These are phyloP conservation scores for Oscheius sp. DNA, from an alignment of 2,888 invertebrate genomes.

Conservation along the genomic window DNA sequence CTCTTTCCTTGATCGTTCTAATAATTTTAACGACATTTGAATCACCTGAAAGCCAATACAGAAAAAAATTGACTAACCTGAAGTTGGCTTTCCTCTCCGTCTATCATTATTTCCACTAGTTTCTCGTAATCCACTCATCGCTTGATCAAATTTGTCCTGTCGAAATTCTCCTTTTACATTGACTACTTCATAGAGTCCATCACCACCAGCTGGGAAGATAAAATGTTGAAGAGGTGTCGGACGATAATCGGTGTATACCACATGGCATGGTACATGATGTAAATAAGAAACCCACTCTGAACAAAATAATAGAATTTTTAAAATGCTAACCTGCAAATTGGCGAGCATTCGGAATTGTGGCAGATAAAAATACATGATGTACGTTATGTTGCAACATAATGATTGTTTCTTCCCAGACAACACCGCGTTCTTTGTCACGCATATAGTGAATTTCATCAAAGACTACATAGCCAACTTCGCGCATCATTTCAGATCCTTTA, in stretches of 20 bases:
- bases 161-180: constrained; percentile 82
- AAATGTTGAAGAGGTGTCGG: constrained; percentile 98
- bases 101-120: constrained; percentile 85
- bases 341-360: constrained; percentile 97
- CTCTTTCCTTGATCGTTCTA: constrained; percentile 97
- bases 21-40: constrained; percentile 95
- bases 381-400: constrained; percentile 96
- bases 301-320: neutral
- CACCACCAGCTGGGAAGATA: constrained; percentile 94
- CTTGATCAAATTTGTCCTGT: constrained; percentile 96
- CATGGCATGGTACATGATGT: constrained; percentile 85
- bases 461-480: constrained; percentile 99
- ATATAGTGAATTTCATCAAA: constrained; percentile 99
- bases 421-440: constrained; percentile 98
- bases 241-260: constrained; percentile 96
- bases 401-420: constrained; percentile 99
- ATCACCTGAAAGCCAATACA: constrained; percentile 68
- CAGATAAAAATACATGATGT: constrained; percentile 96
- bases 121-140: constrained; percentile 85
- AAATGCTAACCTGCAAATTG: constrained; percentile 77
- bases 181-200: constrained; percentile 88
- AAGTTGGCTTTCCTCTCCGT: constrained; percentile 82
- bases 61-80: constrained; percentile 67
- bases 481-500: constrained; percentile 95
- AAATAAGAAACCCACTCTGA: constrained; percentile 67